Conservation (phyloP, 2,888 invertebrate genomes). For the Microctonus hyperodae region DNA sequence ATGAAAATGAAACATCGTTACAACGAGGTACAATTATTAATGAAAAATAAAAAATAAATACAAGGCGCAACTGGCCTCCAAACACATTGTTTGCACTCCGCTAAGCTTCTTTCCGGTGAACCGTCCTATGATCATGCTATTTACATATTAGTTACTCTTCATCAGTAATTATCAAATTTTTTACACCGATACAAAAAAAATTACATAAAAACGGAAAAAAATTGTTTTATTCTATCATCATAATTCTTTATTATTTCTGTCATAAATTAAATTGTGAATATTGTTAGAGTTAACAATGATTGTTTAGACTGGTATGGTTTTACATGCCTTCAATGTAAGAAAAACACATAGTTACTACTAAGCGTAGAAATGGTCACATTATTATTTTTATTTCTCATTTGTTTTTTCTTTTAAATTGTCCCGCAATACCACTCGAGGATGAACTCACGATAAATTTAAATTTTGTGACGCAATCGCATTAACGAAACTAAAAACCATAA, state of each 20-base stretch:
- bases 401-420: conserved; percentile 15
- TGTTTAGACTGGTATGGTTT: conserved; percentile 50
- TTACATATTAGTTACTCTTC: conserved; percentile 48
- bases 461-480: conserved; percentile 4
- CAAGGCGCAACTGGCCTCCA: conserved; percentile 76
- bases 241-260: conserved; percentile 26
- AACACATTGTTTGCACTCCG: conserved; percentile 89
- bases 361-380: not conserved
- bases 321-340: conserved; percentile 45
- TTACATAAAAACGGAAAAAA: conserved; percentile 12
- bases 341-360: conserved; percentile 1
- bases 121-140: conserved; percentile 52
- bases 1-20: conserved; percentile 27
- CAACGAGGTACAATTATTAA: conserved; percentile 36
- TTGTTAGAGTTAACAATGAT: conserved; percentile 41
- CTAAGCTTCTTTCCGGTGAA: conserved; percentile 59
- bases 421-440: conserved; percentile 22
- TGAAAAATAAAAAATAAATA: conserved; percentile 37
- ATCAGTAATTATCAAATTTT: conserved; percentile 43
- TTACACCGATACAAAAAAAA: conserved; percentile 32
- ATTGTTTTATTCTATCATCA: conserved; percentile 26
- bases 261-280: conserved; percentile 33
- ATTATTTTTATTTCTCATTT: not conserved
- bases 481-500: not conserved
- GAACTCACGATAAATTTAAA: not conserved